phyloP scores from a whole-genome alignment of 2,113 vertebrate genomes.

The Oenanthe melanoleuca region DNA sequence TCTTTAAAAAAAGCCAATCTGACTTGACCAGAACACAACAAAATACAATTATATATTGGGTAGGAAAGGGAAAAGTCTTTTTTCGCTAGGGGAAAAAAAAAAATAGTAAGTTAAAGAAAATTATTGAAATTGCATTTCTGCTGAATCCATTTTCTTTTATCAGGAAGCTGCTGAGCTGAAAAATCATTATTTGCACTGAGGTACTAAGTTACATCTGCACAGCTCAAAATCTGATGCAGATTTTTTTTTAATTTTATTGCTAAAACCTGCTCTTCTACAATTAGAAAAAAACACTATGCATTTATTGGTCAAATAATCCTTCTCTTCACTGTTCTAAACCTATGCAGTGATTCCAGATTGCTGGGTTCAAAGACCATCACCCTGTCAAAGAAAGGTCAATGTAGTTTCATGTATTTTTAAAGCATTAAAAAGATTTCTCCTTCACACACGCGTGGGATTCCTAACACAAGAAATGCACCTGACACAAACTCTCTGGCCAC shows the following conservation, averaged over 20 bases:
- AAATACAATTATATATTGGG: background rate
- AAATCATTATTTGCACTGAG: background rate
- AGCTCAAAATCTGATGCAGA: background rate
- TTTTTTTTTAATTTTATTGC: background rate
- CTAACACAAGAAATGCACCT: background rate
- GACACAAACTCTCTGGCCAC: background rate
- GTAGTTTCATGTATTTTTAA: background rate
- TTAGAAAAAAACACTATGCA: background rate
- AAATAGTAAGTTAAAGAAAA: background rate
- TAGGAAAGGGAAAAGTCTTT: background rate
- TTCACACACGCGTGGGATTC: fast-evolving
- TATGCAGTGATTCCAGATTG: background rate
- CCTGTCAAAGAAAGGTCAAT: background rate
- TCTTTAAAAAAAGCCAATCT: background rate
- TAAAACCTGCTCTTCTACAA: background rate
- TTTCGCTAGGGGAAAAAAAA: background rate
- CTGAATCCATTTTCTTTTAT: background rate
- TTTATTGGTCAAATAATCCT: background rate
- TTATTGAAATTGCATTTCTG: background rate
- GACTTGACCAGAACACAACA: background rate
- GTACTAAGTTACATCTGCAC: background rate
- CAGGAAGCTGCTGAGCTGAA: background rate
- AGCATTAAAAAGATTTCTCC: background rate
- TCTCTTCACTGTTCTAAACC: background rate
- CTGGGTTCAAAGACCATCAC: background rate